Percentiles rank a stretch among this genome's conserved stretches.
phyloP scores from a whole-genome alignment of 2,888 invertebrate species.

The Eudasyphora cyanicolor region DNA sequence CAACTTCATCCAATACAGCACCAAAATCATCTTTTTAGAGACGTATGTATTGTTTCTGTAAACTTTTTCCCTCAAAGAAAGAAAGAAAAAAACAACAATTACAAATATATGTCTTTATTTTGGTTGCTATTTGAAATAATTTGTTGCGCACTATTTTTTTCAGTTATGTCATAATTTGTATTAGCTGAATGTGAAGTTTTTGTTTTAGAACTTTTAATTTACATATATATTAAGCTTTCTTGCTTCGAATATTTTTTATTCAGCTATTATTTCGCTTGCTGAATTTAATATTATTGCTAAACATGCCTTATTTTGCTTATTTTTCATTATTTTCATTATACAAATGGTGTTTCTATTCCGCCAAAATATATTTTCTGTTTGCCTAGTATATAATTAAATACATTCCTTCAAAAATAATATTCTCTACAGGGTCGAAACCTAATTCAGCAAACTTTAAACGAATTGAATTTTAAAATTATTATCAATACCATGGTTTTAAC shows the following conservation, averaged over 20 bases:
- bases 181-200: background rate
- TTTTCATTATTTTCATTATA: too few species aligned
- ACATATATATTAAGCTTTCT: slow-evolving; percentile 13
- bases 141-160: background rate
- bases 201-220: background rate
- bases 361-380: background rate
- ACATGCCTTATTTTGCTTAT: too few species aligned
- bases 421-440: too few species aligned
- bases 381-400: too few species aligned
- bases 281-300: background rate
- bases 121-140: slow-evolving; percentile 7
- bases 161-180: background rate
- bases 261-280: background rate
- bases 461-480: too few species aligned
- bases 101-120: slow-evolving; percentile 13
- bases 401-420: too few species aligned
- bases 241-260: background rate
- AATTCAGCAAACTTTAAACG: too few species aligned
- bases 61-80: slow-evolving; percentile 37
- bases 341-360: background rate
- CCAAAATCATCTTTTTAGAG: slow-evolving; percentile 80
- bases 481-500: too few species aligned
- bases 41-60: slow-evolving; percentile 78
- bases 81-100: too few species aligned
- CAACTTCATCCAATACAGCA: slow-evolving; percentile 80